Conservation (phyloP, 2,888 invertebrate genomes). For the Ormyrus thymus region DNA sequence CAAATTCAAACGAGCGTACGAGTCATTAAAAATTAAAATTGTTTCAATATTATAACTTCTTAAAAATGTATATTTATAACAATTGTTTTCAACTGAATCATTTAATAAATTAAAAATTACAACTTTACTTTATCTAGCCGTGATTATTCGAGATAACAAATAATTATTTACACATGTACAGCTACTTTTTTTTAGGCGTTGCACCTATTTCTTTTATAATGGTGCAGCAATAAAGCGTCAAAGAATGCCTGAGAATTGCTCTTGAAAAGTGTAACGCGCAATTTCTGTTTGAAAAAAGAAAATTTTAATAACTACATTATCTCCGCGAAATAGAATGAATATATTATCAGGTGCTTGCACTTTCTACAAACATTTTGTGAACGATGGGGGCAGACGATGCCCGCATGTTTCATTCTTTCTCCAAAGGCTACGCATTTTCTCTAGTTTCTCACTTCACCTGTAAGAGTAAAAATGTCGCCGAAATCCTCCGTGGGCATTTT, state of each 20-base stretch:
- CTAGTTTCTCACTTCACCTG: constrained; percentile 56
- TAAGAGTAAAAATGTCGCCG: constrained; percentile 57
- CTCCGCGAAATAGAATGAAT: constrained; percentile 29
- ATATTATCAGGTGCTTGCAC: constrained; percentile 48
- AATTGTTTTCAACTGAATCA: too few species aligned
- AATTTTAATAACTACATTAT: constrained; percentile 38
- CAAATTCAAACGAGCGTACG: too few species aligned
- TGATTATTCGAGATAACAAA: too few species aligned
- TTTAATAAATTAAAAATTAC: too few species aligned
- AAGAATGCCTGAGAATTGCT: constrained; percentile 14
- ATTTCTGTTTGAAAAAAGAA: constrained; percentile 19
- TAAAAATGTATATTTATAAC: too few species aligned
- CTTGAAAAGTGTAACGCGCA: constrained; percentile 10
- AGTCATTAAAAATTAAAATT: not conserved
- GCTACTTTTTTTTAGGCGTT: too few species aligned
- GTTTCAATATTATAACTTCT: not conserved
- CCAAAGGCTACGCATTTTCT: constrained; percentile 44
- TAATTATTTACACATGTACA: too few species aligned
- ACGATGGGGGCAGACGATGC: constrained; percentile 48
- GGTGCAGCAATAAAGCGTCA: too few species aligned
- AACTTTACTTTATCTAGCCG: too few species aligned
- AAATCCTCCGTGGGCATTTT: constrained; percentile 4
- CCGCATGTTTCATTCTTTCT: constrained; percentile 45
- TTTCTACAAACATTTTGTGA: constrained; percentile 45
- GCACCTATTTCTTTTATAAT: too few species aligned